phyloP scores from a whole-genome alignment of 1,140 invertebrate species.

The Ladona fulva region DNA sequence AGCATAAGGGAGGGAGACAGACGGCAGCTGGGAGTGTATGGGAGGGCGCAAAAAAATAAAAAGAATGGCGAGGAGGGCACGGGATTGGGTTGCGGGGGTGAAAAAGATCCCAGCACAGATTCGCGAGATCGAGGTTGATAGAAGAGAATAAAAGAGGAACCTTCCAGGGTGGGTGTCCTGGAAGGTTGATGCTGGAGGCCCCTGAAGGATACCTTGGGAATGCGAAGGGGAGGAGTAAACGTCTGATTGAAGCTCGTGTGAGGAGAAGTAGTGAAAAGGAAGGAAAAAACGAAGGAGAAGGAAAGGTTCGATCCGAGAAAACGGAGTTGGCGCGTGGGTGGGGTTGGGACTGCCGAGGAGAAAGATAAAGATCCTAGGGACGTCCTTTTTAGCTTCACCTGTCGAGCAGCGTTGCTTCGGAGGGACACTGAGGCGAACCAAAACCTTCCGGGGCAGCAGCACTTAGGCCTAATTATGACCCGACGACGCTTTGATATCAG shows the following conservation, averaged over 20 bases:
- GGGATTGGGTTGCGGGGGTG: not conserved
- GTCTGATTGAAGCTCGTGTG: not conserved
- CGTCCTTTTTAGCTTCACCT: not conserved
- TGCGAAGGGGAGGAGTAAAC: not conserved
- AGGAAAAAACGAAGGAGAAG: not conserved
- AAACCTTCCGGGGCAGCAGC: not conserved
- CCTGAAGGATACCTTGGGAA: not conserved
- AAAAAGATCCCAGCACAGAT: not conserved
- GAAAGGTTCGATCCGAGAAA: not conserved
- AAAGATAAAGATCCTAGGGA: not conserved
- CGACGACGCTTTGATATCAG: not conserved
- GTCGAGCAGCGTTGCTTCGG: not conserved
- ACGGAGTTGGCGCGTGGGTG: not conserved
- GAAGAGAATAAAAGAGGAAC: not conserved
- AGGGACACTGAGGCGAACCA: not conserved
- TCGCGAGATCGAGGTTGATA: conserved; percentile 3
- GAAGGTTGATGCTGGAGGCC: not conserved
- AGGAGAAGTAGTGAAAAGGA: not conserved
- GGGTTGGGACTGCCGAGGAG: not conserved
- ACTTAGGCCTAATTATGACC: conserved; percentile 5
- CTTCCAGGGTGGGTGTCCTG: not conserved
- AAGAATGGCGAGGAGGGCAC: not conserved
- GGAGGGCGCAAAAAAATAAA: not conserved
- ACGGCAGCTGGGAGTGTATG: not conserved
- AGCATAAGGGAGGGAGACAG: not conserved